These are phyloP conservation scores for Caranx ignobilis DNA, from an alignment of 2,113 vertebrate species.

Conservation along the genomic window DNA sequence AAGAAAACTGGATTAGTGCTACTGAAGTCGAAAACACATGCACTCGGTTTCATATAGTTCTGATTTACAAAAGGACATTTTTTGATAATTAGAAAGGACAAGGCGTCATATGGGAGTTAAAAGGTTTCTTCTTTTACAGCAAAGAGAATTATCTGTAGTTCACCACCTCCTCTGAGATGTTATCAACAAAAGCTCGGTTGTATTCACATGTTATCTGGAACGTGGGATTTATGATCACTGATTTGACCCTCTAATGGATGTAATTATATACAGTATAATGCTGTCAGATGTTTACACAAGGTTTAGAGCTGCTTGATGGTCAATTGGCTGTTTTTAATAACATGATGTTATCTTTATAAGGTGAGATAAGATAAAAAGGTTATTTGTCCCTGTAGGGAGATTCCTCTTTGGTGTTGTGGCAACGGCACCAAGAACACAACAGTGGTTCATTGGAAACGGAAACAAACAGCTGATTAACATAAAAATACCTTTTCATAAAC, in stretches of 20 bases:
- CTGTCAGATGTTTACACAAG: not conserved
- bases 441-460: constrained; percentile 29
- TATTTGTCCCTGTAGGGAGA: not conserved
- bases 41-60: not conserved
- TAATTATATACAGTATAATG: not conserved
- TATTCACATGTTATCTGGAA: not conserved
- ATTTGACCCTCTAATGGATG: not conserved
- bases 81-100: not conserved
- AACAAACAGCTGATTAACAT: constrained; percentile 35
- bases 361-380: constrained; percentile 18
- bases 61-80: too few relatives aligned
- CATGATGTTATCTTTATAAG: constrained; percentile 17
- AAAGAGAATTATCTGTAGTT: not conserved
- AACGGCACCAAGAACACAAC: constrained; percentile 33
- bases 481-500: not conserved
- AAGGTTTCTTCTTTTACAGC: not conserved
- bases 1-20: not conserved
- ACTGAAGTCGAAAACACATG: constrained; percentile 2
- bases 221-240: not conserved
- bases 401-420: constrained; percentile 39
- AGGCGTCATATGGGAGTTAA: not conserved
- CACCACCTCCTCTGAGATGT: not conserved
- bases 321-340: constrained; percentile 1
- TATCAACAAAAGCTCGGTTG: not conserved
- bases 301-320: not conserved